Evolutionary conservation across 1,140 invertebrate genomes (phyloP), one percentile per base, ranked within the genome.

Genomic region (Caenorhabditis tropicalis): DNA sequence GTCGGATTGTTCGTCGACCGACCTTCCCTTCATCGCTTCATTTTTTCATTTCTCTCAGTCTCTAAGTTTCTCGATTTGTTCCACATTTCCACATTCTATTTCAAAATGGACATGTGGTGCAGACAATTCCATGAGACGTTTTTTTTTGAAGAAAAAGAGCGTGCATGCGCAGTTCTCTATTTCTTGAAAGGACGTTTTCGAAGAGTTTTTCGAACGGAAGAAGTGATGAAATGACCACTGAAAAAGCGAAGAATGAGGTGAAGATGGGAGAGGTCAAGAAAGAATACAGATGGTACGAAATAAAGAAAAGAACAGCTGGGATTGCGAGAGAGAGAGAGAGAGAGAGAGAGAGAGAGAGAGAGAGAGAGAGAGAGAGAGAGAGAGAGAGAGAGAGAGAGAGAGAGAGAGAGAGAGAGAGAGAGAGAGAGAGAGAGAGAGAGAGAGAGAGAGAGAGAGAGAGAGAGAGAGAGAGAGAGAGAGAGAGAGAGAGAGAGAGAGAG

Each of bases 121-220:
- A 74, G 65, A 74, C 36, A 24, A 43, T 74, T 74, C 43, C 65
- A 74, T 74, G 65, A 43, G 21, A 43, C 27, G 19, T 74, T 74
- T 74, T 74, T 74, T 74, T 43, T 16, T 21, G 10, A 7, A 19
- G 24, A 24, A 43, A 74, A 43, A n/a, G 53, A 24, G 53, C 21
- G 58, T 19, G 5, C 31, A 21, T 29, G 65, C 65, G 65, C 65
- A 39, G 6, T 39, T 36, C 65, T 43, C 65, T 5, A 33, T 36
- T 24, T n/a, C 33, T 36, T 65, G 12, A 74, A 74, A 74, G 65
- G 65, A 74, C 65, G 36, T 74, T 43, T 43, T 74, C 21, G 36
- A 29, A 15, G 2, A 2, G 36, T 31, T 74, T 74, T 36, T n/a
- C 9, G 31, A n/a, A 27, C n/a, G 31, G 16, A 36, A 36, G 19